A percentile compares a stretch with the other conserved stretches of the same genome.
phyloP scores from a whole-genome alignment of 1,140 invertebrate species.

The Polypedilum pembai region DNA sequence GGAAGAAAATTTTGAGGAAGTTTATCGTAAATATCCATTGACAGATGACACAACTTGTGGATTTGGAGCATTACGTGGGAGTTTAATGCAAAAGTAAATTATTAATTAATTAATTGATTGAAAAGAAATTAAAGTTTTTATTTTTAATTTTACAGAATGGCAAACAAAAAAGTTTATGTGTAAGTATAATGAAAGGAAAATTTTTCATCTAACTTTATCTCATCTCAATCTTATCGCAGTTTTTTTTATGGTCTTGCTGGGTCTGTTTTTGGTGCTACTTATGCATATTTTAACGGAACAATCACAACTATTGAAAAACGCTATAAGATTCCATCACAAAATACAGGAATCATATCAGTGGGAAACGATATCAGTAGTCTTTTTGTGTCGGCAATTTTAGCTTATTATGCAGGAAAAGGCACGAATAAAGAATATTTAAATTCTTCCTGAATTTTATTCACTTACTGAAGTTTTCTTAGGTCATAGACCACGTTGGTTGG shows the following conservation, averaged over 20 bases:
- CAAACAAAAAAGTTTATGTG: slow-evolving; percentile 68
- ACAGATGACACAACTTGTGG: slow-evolving; percentile 57
- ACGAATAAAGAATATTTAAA: no score
- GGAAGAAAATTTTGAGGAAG: slow-evolving; percentile 45
- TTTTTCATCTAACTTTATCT: neutral
- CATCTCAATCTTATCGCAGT: neutral
- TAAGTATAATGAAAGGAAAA: neutral
- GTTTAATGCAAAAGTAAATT: slow-evolving; percentile 47
- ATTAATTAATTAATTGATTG: neutral
- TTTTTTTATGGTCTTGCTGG: slow-evolving; percentile 64
- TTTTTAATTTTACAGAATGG: slow-evolving; percentile 46
- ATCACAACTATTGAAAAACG: slow-evolving; percentile 73
- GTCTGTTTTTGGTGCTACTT: slow-evolving; percentile 65
- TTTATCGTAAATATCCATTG: slow-evolving; percentile 47
- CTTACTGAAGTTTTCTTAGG: no score
- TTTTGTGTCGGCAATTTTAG: slow-evolving; percentile 51
- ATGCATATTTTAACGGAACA: slow-evolving; percentile 67
- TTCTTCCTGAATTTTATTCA: no score
- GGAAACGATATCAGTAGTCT: slow-evolving; percentile 59
- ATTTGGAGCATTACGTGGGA: slow-evolving; percentile 51
- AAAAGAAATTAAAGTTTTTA: neutral
- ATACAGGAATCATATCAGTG: slow-evolving; percentile 63
- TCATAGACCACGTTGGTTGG: slow-evolving; percentile 63
- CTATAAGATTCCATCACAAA: slow-evolving; percentile 69
- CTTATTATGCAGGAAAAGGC: slow-evolving; percentile 57